Evolutionary conservation across 2,888 invertebrate species (phyloP).

Genomic region (Cecidostiba fungosa): DNA sequence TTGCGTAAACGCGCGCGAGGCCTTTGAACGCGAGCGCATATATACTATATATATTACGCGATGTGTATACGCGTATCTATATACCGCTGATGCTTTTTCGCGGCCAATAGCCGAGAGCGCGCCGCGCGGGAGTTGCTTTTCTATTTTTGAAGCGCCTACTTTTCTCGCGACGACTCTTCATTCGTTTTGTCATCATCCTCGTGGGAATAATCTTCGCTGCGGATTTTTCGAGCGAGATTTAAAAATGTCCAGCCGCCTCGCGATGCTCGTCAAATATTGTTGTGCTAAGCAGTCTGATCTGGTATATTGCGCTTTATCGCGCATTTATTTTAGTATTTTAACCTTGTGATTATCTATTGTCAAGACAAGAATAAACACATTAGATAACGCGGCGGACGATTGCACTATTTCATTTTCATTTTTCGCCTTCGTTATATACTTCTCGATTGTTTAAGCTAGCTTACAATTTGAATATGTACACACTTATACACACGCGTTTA

Average conservation of each 20-base stretch:
- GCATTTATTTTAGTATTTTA: slow-evolving; percentile 31
- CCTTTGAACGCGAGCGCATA: slow-evolving; percentile 23
- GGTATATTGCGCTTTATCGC: slow-evolving; percentile 36
- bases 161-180: slow-evolving; percentile 20
- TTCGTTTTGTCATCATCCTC: slow-evolving; percentile 14
- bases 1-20: slow-evolving; percentile 38
- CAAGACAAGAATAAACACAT: slow-evolving; percentile 34
- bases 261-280: slow-evolving; percentile 9
- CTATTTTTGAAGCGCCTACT: slow-evolving; percentile 59
- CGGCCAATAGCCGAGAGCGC: neutral
- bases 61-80: neutral
- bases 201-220: slow-evolving; percentile 13
- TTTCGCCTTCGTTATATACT: neutral
- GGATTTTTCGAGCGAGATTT: too few species aligned
- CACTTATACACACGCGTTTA: neutral
- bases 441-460: neutral
- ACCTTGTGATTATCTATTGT: slow-evolving; percentile 44
- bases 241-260: neutral
- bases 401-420: slow-evolving; percentile 15
- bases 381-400: slow-evolving; percentile 27
- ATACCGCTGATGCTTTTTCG: slow-evolving; percentile 8
- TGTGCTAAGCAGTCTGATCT: slow-evolving; percentile 1
- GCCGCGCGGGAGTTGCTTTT: slow-evolving; percentile 33
- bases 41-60: neutral
- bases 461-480: neutral